Evolutionary conservation across 2,888 invertebrate genomes (phyloP), one percentile per base, ranked within the genome.

Genomic region (Euzophera pinguis): DNA sequence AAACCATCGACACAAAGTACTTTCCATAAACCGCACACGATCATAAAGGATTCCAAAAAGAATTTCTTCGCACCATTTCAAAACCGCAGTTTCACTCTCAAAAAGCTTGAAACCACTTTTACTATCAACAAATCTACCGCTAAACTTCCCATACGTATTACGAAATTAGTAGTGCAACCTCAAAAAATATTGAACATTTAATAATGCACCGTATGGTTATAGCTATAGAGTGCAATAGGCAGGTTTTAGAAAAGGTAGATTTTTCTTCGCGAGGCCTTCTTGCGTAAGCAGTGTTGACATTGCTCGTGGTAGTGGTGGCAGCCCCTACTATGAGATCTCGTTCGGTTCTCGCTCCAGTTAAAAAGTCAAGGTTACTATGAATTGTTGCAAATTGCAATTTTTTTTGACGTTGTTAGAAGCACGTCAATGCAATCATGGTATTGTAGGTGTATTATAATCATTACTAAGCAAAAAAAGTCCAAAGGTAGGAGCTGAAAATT

Each of bases 241-340:
- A 42, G 53, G 54, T 58, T 74, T 77, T 78, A 78, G 78, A 78
- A 77, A 78, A 73, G 76, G 72, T 22, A 71, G 73, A 74, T 81
- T 80, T 80, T 81, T 80, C 76, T 74, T 73, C 63, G 67, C 80
- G 83, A 84, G 86, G 86, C 72, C 82, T 80, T 63, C 64, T 87
- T 87, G 84, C 86, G 86, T 84, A 86, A 87, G 75, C 69, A 72
- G 71, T 86, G 86, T 85, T 86, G 86, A 86, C 86, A 87, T 81
- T 83, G 83, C 72, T 65, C 67, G 70, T 74, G 67, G 69, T 66
- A 55, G 64, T 71, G 69, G 74, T 61, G 69, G 60, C 43, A 57
- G 64, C 62, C 56, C 63, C 22, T 61, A 53, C 59, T 53, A 47
- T 32, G 55, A 59, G 58, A 54, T 57, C 61, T 56, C 52, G 58